Percentiles rank a stretch among this genome's conserved stretches.
phyloP scores from a whole-genome alignment of 2,888 invertebrate genomes.

The Notodonta dromedarius region DNA sequence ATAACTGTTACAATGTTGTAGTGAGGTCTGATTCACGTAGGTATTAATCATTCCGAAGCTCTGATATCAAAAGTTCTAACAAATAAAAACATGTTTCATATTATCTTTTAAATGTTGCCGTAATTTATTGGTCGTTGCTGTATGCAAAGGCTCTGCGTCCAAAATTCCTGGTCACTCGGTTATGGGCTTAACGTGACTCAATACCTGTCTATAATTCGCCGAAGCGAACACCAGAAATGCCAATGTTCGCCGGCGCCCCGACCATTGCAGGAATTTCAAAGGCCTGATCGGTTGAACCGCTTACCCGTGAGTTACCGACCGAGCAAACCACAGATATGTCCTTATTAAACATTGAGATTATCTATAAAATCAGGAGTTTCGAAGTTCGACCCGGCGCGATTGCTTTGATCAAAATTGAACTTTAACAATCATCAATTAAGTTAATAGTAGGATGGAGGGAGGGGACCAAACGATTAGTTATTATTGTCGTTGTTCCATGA shows the following conservation, averaged over 20 bases:
- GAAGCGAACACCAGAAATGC: conserved; percentile 47
- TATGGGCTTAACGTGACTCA: conserved; percentile 31
- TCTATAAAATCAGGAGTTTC: conserved; percentile 2
- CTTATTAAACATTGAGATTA: conserved; percentile 6
- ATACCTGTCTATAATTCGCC: conserved; percentile 40
- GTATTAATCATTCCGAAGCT: conserved; percentile 12
- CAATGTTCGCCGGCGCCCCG: conserved; percentile 51
- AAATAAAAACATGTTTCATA: background rate
- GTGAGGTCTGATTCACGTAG: conserved; percentile 12
- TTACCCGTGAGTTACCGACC: conserved; percentile 48
- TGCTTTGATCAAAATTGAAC: conserved; percentile 22
- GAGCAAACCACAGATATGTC: conserved; percentile 36
- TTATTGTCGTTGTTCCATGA: conserved; percentile 64
- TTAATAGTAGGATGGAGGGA: conserved; percentile 55
- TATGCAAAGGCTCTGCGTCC: conserved; percentile 15
- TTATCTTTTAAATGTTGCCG: background rate
- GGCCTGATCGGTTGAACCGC: conserved; percentile 54
- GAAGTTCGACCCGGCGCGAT: conserved; percentile 7
- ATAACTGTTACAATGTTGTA: conserved; percentile 19
- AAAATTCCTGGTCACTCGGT: conserved; percentile 28
- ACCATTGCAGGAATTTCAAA: conserved; percentile 64
- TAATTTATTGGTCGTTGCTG: conserved; percentile 10
- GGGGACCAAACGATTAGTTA: conserved; percentile 58
- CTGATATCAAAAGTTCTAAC: background rate
- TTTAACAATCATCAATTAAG: conserved; percentile 55